Conservation (phyloP, 2,888 invertebrate genomes). For the Ryuthela nishihirai region DNA sequence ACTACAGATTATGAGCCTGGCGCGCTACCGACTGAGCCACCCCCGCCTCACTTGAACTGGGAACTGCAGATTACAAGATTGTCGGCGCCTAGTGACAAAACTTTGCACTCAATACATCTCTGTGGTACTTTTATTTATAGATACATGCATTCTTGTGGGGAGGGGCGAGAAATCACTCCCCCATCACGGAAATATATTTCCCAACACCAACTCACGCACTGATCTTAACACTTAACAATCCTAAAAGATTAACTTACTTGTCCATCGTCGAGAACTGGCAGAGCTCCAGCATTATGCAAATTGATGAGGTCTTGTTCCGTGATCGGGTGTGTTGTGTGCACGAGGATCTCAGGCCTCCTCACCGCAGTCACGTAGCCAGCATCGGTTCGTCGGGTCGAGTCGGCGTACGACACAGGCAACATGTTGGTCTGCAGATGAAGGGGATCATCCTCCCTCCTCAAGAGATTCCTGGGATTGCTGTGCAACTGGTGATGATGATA, state of each 20-base stretch:
- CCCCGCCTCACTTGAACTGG: no score
- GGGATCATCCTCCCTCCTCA: slow-evolving; percentile 57
- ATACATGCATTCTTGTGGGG: no score
- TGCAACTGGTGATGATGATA: slow-evolving; percentile 55
- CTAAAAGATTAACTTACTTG: slow-evolving; percentile 46
- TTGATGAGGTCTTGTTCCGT: slow-evolving; percentile 67
- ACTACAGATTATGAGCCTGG: no score
- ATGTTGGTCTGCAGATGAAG: slow-evolving; percentile 56
- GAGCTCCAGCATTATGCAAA: slow-evolving; percentile 66
- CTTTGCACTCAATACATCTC: no score
- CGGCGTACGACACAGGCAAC: slow-evolving; percentile 44
- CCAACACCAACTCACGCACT: no score
- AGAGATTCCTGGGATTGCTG: slow-evolving; percentile 46
- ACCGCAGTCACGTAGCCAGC: slow-evolving; percentile 42
- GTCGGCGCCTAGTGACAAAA: no score
- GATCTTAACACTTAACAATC: no score
- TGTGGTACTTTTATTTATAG: no score
- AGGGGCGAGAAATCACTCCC: no score
- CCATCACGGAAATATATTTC: no score
- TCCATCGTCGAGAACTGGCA: slow-evolving; percentile 60
- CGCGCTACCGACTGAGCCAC: no score
- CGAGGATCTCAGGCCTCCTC: slow-evolving; percentile 55
- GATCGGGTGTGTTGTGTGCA: slow-evolving; percentile 58
- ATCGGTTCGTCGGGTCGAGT: slow-evolving; percentile 5
- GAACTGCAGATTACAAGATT: no score